Conservation (phyloP, 2,888 invertebrate genomes). For the Megaustenia siamemsis region DNA sequence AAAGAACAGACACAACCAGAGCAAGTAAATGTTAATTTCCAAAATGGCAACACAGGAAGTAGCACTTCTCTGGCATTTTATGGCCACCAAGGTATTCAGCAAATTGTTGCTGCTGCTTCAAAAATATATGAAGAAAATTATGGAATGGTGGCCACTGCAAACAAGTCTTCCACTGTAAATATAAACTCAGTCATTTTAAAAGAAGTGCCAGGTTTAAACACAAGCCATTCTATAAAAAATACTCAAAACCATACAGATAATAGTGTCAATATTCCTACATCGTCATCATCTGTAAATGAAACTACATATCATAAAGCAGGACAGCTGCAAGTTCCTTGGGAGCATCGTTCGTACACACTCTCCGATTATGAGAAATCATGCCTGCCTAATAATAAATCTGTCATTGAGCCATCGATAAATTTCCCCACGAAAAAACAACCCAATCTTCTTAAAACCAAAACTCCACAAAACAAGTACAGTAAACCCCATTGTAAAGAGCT, state of each 20-base stretch:
- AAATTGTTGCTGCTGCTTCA: constrained; percentile 56
- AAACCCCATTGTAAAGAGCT: neutral
- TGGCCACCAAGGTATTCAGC: constrained; percentile 47
- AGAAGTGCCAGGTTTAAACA: neutral
- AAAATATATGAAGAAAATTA: constrained; percentile 54
- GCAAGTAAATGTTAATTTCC: too few relatives aligned
- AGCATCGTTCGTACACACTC: constrained; percentile 38
- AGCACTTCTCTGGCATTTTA: neutral
- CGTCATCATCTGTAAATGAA: neutral
- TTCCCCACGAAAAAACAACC: neutral
- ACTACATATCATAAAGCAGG: neutral
- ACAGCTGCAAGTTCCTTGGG: constrained; percentile 42
- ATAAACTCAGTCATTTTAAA: too few relatives aligned
- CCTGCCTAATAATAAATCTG: neutral
- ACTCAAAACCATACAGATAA: neutral
- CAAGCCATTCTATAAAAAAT: neutral
- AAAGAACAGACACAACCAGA: neutral
- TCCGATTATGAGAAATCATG: neutral
- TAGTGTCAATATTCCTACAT: neutral
- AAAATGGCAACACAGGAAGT: neutral
- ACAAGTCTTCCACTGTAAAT: neutral
- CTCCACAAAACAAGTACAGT: neutral
- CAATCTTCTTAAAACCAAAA: neutral
- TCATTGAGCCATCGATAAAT: neutral
- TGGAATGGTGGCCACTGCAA: neutral